A percentile compares a stretch with the other conserved stretches of the same genome.
phyloP scores from a whole-genome alignment of 2,797 vertebrate genomes.

The Scomberomorus guttatus region DNA sequence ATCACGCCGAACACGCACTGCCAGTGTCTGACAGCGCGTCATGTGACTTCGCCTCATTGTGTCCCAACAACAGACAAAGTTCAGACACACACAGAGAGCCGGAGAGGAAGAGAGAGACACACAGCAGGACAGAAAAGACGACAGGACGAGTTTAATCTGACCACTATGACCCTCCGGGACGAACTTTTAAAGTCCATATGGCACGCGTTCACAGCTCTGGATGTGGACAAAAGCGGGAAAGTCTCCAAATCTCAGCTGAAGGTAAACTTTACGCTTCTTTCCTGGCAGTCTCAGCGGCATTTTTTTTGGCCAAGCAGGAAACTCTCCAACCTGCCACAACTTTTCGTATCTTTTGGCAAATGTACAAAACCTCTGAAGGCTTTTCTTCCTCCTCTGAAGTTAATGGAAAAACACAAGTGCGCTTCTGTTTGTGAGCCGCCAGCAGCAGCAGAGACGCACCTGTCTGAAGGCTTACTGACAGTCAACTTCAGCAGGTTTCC shows the following conservation, averaged over 20 bases:
- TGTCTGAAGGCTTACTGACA: not conserved
- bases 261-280: slow-evolving; percentile 79
- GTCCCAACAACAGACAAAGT: slow-evolving; percentile 20
- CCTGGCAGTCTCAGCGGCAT: too few relatives aligned
- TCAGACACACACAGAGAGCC: not conserved
- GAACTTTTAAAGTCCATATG: slow-evolving; percentile 96
- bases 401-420: not conserved
- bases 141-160: not conserved
- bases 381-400: not conserved
- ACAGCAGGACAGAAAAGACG: not conserved
- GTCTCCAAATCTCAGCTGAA: slow-evolving; percentile 98
- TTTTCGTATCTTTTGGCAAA: not conserved
- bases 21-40: slow-evolving; percentile 46
- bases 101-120: not conserved
- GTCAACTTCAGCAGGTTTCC: too few relatives aligned
- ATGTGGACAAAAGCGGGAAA: slow-evolving; percentile 95
- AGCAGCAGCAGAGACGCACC: slow-evolving; percentile 44
- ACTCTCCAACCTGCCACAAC: not conserved
- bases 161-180: slow-evolving; percentile 86
- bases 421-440: not conserved
- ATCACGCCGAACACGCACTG: not conserved
- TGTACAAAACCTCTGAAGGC: not conserved
- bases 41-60: slow-evolving; percentile 64
- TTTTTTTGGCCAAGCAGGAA: not conserved
- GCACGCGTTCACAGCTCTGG: slow-evolving; percentile 96